Evolutionary conservation across 2,888 invertebrate species (phyloP), one percentile per base, ranked within the genome.

Genomic region (Synanthedon tipuliformis): DNA sequence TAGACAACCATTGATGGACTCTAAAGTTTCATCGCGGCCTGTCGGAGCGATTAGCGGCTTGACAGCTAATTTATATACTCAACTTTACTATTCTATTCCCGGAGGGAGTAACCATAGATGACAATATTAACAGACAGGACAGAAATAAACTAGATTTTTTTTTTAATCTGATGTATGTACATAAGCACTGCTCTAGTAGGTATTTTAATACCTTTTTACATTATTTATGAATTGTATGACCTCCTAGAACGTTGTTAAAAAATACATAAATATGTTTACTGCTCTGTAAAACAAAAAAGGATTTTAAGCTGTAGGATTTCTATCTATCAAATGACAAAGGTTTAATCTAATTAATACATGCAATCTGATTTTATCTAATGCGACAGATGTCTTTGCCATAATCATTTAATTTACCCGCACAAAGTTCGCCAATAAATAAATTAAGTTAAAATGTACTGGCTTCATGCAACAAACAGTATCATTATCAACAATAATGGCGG

Each of bases 61-160:
- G 86, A 86, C 87, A 87, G 85, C 84, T 86, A 85, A 87, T 87
- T 86, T 86, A 86, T 86, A 80, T 82, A 83, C 82, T 82, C 82
- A 81, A 85, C 82, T 84, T 34, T 82, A 85, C 82, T 68, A 76
- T 76, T 82, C 84, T 86, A 85, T 87, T 86, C 77, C 68, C 67
- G 73, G 73, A 64, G 73, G 73, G 72, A 71, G 68, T 61, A 61
- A 61, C 68, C 68, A 64, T 64, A 77, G 78, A 71, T 64, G 54
- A 55, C 41, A 52, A 52, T 60, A 65, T 56, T 59, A 59, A 58
- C 71, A 81, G 82, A 81, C 59, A 61, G 53, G 73, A 58, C 71
- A 66, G 59, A 59, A 57, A 56, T 12, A 13, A n/a, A 15, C 45
- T 45, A 34, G 10, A 23, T 34, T 34, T 34, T 34, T 34, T 34